A percentile compares a stretch with the other conserved stretches of the same genome.
Evolutionary conservation across 2,113 vertebrate genomes (phyloP).

Genomic region (Azemiops feae): DNA sequence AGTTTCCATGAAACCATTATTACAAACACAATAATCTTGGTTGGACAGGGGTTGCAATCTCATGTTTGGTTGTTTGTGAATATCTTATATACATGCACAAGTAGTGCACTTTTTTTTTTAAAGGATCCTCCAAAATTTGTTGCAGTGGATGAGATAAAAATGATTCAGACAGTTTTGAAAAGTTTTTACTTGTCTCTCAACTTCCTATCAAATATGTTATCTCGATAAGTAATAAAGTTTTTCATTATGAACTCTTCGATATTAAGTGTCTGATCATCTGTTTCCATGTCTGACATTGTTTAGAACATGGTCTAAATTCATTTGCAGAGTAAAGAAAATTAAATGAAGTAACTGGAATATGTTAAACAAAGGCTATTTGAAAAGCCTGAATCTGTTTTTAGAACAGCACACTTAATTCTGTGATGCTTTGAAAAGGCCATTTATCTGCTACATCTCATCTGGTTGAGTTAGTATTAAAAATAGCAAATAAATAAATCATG

Average conservation of each 20-base stretch:
- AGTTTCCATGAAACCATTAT: background rate
- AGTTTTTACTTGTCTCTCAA: background rate
- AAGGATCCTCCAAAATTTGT: background rate
- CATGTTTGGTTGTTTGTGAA: background rate
- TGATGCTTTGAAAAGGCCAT: background rate
- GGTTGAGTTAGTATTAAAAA: conserved; percentile 37
- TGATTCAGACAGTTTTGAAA: background rate
- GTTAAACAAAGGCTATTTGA: background rate
- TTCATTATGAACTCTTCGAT: background rate
- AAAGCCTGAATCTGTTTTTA: background rate
- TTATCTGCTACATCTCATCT: conserved; percentile 19
- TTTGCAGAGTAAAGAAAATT: conserved; percentile 9
- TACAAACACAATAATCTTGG: background rate
- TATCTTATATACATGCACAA: background rate
- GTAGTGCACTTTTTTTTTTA: background rate
- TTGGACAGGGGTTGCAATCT: background rate
- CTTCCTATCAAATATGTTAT: background rate
- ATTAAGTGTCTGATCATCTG: background rate
- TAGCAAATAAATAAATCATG: conserved; percentile 22
- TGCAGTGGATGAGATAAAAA: background rate
- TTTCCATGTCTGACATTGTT: background rate
- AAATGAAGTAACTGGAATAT: background rate
- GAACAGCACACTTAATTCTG: background rate
- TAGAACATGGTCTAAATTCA: background rate
- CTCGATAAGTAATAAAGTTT: background rate